Evolutionary conservation across 2,888 invertebrate species (phyloP).

Genomic region (Lycocerus yunnanus): DNA sequence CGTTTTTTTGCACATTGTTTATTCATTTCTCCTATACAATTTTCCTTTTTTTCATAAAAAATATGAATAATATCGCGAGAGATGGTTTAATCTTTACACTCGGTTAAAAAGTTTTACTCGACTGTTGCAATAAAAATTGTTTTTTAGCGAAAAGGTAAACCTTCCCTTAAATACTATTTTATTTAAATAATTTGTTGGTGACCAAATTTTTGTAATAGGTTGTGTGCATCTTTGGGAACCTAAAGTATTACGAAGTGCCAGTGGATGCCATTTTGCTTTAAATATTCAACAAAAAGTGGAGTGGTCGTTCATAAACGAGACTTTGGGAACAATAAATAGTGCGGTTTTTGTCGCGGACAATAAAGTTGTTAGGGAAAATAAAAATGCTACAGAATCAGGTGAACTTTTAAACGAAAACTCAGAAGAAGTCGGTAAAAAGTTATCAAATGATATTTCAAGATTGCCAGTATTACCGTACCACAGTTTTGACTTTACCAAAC

Average conservation of each 20-base stretch:
- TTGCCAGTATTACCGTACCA: slow-evolving; percentile 69
- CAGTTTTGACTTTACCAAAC: slow-evolving; percentile 60
- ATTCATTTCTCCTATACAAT: too few relatives aligned
- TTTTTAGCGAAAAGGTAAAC: too few relatives aligned
- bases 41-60: too few relatives aligned
- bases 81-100: too few relatives aligned
- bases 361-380: slow-evolving; percentile 49
- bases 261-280: slow-evolving; percentile 84
- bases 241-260: slow-evolving; percentile 83
- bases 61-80: too few relatives aligned
- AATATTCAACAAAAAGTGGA: slow-evolving; percentile 67
- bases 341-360: slow-evolving; percentile 73
- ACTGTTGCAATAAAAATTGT: too few relatives aligned
- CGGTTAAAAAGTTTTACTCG: too few relatives aligned
- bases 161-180: too few relatives aligned
- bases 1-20: too few relatives aligned
- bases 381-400: not conserved
- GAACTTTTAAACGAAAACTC: not conserved
- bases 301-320: slow-evolving; percentile 66
- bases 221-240: slow-evolving; percentile 90
- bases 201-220: slow-evolving; percentile 58
- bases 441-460: slow-evolving; percentile 34
- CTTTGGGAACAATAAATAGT: slow-evolving; percentile 57
- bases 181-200: too few relatives aligned
- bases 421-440: not conserved